Evolutionary conservation across 2,888 invertebrate genomes (phyloP).

Genomic region (Drosophila koepferae): DNA sequence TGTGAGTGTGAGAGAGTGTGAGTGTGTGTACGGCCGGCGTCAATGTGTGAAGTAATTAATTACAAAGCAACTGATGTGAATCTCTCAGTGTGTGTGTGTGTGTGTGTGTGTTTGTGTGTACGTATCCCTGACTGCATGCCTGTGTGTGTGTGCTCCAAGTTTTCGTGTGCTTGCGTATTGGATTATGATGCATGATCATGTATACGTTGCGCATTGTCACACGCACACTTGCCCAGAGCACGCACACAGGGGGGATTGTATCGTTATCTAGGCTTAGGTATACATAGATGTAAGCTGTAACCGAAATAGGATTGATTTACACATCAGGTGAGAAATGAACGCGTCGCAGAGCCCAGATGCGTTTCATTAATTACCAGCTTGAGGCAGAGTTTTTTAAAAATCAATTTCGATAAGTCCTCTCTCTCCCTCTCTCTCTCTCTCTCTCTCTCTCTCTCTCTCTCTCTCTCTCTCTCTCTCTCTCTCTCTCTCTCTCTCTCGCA

Average conservation of each 20-base stretch:
- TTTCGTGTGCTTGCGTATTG: conserved; percentile 64
- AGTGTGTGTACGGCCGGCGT: conserved; percentile 60
- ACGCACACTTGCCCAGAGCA: conserved; percentile 60
- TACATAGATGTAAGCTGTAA: conserved; percentile 40
- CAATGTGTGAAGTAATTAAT: conserved; percentile 82
- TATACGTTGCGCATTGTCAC: conserved; percentile 62
- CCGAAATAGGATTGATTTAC: conserved; percentile 81
- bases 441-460: too few species aligned
- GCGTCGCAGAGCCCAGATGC: conserved; percentile 51
- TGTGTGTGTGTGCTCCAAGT: conserved; percentile 46
- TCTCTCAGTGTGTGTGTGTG: conserved; percentile 53
- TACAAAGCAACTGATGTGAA: conserved; percentile 79
- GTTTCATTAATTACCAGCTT: conserved; percentile 62
- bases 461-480: too few species aligned
- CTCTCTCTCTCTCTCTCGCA: too few species aligned
- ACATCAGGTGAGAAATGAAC: conserved; percentile 76
- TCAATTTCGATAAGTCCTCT: too few species aligned
- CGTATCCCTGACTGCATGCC: conserved; percentile 11
- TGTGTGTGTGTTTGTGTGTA: conserved; percentile 1
- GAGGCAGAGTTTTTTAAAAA: background rate
- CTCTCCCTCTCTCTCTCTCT: too few species aligned
- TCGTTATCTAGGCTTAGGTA: conserved; percentile 43
- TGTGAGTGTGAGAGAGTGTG: conserved; percentile 2
- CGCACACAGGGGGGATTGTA: conserved; percentile 38
- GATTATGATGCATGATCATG: conserved; percentile 81